Base-by-base conservation (phyloP, 2,797 vertebrate species). In the Enteromius argenteus region DNA sequence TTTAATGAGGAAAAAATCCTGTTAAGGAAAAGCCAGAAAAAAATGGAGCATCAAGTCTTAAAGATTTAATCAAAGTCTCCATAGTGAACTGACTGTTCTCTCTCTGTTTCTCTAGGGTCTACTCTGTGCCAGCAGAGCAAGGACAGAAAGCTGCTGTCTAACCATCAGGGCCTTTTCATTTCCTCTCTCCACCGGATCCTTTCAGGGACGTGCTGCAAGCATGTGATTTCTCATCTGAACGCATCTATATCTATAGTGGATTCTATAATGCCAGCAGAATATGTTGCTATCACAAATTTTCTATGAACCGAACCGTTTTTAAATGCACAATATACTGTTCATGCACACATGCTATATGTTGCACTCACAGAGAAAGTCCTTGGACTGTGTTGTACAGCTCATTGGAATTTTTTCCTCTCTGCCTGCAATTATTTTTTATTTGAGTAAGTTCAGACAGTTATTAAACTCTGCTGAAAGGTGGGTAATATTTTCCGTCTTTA, bases 51-150 rank as follows among this genome's bases (percentile, higher is more conserved):
- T 27, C 58, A n/a, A 64, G 39, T 64, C 39, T 46, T 66, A 13
- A 62, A 79, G 37, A 78, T 78, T 77, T 6, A 78, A 78, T 44
- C 39, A 78, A 78, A 76, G 81, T 83, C 23, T 21, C 21, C 35
- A 17, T 13, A 56, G 72, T 75, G 46, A 83, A 51, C 37, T 71
- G 44, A 56, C 75, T 67, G 30, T 53, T 62, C 69, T 60, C 27
- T 77, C n/a, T 83, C 11, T 77, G 27, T 80, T 23, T 83, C 64
- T 86, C 27, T 86, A 96, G 95, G 89, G 86, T 94, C 80, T 96
- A 96, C 91, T 88, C 91, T 1, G 94, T 94, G 77, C 95, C 95
- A 2, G 85, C 88, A 53, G 95, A 95, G 78, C 95, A 95, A 90
- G 87, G 89, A 68, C 90, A 93, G 87, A 96, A 96, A 92, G 91